Conservation (phyloP, 2,888 invertebrate species). For the Mayetiola destructor region DNA sequence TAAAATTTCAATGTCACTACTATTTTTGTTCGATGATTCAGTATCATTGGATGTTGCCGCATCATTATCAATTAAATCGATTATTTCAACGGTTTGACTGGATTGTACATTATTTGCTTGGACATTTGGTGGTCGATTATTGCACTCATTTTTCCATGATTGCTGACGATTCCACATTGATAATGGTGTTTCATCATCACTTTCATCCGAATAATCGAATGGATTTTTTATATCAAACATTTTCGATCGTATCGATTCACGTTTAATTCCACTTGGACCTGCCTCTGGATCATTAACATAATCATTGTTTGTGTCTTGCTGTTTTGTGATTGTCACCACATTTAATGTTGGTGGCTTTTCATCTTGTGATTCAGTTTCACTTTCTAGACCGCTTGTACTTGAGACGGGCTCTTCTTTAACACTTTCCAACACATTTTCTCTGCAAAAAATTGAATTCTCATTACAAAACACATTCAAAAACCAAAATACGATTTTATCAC, state of each 20-base stretch:
- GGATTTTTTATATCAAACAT: constrained; percentile 11
- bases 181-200: constrained; percentile 13
- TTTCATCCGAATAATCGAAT: constrained; percentile 19
- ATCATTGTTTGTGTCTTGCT: neutral
- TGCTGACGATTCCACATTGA: neutral
- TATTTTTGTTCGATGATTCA: neutral
- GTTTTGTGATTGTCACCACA: neutral
- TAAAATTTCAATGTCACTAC: constrained; percentile 33
- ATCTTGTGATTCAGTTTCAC: neutral
- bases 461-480: neutral
- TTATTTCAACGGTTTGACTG: neutral
- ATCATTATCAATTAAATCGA: neutral
- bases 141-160: neutral
- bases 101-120: neutral
- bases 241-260: neutral
- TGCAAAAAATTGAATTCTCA: too few relatives aligned
- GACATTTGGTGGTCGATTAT: neutral
- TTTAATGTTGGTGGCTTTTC: neutral
- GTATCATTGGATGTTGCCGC: neutral
- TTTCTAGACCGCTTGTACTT: neutral
- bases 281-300: constrained; percentile 18
- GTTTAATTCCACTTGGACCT: constrained; percentile 19
- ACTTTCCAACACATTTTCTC: neutral
- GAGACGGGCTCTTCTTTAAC: neutral
- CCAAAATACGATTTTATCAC: too few relatives aligned